phyloP scores from a whole-genome alignment of 2,797 vertebrate genomes.

The Natrix natrix region DNA sequence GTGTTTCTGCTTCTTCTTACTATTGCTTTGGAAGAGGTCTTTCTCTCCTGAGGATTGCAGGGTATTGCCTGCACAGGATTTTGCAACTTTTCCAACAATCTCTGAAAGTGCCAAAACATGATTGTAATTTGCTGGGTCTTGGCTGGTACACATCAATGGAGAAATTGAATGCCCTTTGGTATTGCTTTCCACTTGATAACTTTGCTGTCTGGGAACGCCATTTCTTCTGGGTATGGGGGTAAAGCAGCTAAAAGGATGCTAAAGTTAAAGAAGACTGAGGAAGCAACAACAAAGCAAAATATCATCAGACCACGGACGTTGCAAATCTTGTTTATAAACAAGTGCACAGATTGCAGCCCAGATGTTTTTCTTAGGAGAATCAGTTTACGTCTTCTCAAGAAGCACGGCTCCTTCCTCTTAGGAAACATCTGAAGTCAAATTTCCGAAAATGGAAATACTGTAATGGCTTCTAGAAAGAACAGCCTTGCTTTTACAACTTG shows the following conservation, averaged over 20 bases:
- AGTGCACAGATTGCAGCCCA: slow-evolving; percentile 22
- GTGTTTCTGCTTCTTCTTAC: background rate
- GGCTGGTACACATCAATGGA: background rate
- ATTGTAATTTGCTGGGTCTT: background rate
- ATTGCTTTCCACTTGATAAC: background rate
- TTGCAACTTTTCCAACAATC: background rate
- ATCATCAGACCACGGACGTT: background rate
- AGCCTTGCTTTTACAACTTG: slow-evolving; percentile 28
- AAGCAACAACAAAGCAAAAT: background rate
- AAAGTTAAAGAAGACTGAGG: background rate
- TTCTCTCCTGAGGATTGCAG: background rate
- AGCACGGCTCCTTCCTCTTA: slow-evolving; percentile 22
- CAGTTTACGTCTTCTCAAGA: slow-evolving; percentile 31
- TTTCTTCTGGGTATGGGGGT: background rate
- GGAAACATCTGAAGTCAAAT: slow-evolving; percentile 43
- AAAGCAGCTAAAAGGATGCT: background rate
- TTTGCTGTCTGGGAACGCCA: background rate
- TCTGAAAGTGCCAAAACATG: background rate
- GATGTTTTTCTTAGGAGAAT: slow-evolving; percentile 35
- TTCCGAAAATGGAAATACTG: slow-evolving; percentile 35
- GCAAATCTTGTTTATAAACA: background rate
- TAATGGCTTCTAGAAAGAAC: slow-evolving; percentile 39
- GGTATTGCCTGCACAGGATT: background rate
- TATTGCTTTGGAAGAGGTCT: background rate
- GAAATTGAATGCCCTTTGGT: background rate